A percentile compares a stretch with the other conserved stretches of the same genome.
These are phyloP conservation scores for Metopolophium dirhodum DNA, from an alignment of 1,140 invertebrate species.

Conservation along the genomic window DNA sequence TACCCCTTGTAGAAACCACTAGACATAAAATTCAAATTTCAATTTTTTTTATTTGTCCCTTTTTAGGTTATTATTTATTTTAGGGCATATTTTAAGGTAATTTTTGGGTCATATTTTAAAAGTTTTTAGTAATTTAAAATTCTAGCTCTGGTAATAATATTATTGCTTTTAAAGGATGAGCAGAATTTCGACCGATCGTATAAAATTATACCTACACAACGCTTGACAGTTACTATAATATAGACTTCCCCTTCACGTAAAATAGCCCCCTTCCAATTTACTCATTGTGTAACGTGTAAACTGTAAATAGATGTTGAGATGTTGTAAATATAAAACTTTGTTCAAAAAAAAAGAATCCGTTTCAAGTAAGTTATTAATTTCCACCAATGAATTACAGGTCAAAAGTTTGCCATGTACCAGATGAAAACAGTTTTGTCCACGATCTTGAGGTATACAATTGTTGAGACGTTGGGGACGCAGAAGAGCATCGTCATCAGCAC, in stretches of 20 bases:
- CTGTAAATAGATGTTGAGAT: no score
- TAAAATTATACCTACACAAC: neutral
- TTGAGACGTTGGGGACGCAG: constrained; percentile 37
- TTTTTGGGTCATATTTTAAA: no score
- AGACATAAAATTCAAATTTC: no score
- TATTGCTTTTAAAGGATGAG: neutral
- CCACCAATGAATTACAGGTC: constrained; percentile 61
- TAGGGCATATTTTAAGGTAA: no score
- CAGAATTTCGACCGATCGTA: neutral
- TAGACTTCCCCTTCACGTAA: no score
- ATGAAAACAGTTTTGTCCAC: constrained; percentile 65
- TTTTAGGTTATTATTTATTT: no score
- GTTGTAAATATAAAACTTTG: no score
- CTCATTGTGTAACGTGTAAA: no score
- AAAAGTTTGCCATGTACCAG: constrained; percentile 66
- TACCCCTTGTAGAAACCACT: no score
- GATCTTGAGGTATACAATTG: constrained; percentile 61
- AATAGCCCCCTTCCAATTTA: no score
- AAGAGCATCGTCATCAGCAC: constrained; percentile 12
- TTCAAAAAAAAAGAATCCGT: neutral
- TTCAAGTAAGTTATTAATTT: neutral
- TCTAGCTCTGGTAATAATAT: neutral
- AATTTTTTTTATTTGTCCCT: no score
- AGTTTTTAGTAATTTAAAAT: neutral
- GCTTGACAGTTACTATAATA: neutral